Percentiles rank a stretch among this genome's conserved stretches.
Evolutionary conservation across 2,113 vertebrate species (phyloP).

Genomic region (Apodemus sylvaticus): DNA sequence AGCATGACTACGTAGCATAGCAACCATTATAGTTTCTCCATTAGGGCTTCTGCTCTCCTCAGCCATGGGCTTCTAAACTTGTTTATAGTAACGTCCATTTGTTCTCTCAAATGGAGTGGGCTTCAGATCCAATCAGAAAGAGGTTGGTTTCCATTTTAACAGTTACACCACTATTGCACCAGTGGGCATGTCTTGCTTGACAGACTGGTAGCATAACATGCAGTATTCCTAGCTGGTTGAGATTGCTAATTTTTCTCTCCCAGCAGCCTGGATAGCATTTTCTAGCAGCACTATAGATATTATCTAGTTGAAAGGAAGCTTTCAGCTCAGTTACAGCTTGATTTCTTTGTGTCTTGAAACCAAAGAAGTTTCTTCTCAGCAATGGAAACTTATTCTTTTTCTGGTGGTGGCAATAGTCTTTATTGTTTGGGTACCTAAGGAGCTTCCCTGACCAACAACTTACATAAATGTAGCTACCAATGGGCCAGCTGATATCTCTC

Average conservation of each 20-base stretch:
- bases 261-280: neutral
- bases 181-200: neutral
- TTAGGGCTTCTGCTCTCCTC: neutral
- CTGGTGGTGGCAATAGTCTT: neutral
- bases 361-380: no score
- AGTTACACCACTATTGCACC: neutral
- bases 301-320: neutral
- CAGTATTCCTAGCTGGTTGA: neutral
- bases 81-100: neutral
- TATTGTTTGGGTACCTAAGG: neutral
- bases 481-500: neutral
- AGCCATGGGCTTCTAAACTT: neutral
- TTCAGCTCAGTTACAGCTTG: neutral
- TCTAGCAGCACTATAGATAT: neutral
- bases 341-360: neutral
- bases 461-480: neutral
- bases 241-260: neutral
- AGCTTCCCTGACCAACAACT: neutral
- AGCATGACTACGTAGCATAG: neutral
- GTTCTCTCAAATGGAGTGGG: neutral
- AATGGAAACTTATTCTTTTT: neutral
- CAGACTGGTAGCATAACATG: neutral
- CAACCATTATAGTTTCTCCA: neutral
- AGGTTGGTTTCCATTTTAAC: neutral
- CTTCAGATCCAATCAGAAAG: neutral